Base-by-base conservation (phyloP, 1,140 invertebrate species). In the Seison nebaliae region DNA sequence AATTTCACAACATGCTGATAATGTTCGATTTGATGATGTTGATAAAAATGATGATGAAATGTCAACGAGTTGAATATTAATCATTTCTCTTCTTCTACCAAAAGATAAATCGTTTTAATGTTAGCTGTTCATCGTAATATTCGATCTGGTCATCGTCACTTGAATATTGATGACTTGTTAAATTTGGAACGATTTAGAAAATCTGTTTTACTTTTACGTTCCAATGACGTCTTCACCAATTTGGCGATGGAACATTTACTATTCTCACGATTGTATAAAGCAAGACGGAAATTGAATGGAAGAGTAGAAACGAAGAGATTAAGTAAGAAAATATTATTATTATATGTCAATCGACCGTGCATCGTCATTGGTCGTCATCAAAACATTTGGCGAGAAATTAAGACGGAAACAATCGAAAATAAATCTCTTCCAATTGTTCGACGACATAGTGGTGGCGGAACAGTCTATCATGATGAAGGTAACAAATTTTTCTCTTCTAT, bases 361-460 rank as follows among this genome's bases (percentile, higher is more conserved):
- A 75, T 96, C 32, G 83, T 94, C 0, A 74, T 94, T 51, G 88
- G 88, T 1, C 65, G 78, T 24, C 77, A 93, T 60, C 86, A 94
- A 55, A 98, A 96, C 60, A 79, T 83, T 1, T 94, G 83, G 73
- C 52, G 72, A 14, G 86, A 96, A 59, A 70, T 73, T 2, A 76
- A 88, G 52, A 53, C 78, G 0, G 35, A 44, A 5, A 45, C 44
- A 38, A 44, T 51, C 5, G 32, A 11, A 4, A 63, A 69, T 21
- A 57, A 65, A 16, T 67, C 67, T 12, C 68, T 84, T 29, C 54
- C 65, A 2, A 46, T 91, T 12, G 84, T 72, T 1, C 65, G 86
- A 34, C 65, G 84, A 14, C 77, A 80, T 49, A 88, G 80, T 56
- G 84, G 81, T n/a, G 88, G 86, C 39, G 83, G 81, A 7, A 31